Conservation (phyloP, 2,888 invertebrate genomes). For the Choreutis nemorana region DNA sequence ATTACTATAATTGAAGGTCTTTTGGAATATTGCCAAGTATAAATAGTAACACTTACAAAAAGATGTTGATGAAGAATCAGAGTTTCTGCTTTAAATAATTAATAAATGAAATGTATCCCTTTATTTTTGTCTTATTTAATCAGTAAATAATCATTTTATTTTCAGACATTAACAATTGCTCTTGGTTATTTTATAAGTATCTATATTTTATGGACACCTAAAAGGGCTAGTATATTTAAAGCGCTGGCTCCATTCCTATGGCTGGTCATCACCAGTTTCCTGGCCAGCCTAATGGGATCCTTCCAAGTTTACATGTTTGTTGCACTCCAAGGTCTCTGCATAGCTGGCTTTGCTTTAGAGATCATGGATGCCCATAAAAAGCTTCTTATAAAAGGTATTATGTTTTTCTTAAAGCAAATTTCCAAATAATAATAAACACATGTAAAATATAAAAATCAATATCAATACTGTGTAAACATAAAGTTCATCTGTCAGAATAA, state of each 20-base stretch:
- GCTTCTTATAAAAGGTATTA: constrained; percentile 39
- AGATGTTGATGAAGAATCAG: too few species aligned
- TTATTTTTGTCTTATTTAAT: neutral
- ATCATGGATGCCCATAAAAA: constrained; percentile 65
- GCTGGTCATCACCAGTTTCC: constrained; percentile 77
- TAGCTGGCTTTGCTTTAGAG: constrained; percentile 71
- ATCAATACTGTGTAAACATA: neutral
- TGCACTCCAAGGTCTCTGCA: constrained; percentile 69
- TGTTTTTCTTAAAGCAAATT: neutral
- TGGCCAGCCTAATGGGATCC: constrained; percentile 78
- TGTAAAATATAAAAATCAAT: neutral
- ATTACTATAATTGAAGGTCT: too few species aligned
- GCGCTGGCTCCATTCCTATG: constrained; percentile 76
- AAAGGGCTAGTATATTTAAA: constrained; percentile 71
- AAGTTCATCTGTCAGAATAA: neutral
- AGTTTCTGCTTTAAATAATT: too few species aligned
- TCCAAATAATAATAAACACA: neutral
- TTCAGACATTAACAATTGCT: constrained; percentile 73
- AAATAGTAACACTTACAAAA: too few species aligned
- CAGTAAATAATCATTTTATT: constrained; percentile 19
- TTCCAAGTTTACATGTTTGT: constrained; percentile 81
- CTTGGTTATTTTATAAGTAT: constrained; percentile 76
- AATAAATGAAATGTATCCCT: neutral
- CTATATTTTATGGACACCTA: constrained; percentile 78
- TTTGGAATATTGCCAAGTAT: too few species aligned